A percentile compares a stretch with the other conserved stretches of the same genome.
These are phyloP conservation scores for Troides aeacus DNA, from an alignment of 2,888 invertebrate species.

Conservation along the genomic window DNA sequence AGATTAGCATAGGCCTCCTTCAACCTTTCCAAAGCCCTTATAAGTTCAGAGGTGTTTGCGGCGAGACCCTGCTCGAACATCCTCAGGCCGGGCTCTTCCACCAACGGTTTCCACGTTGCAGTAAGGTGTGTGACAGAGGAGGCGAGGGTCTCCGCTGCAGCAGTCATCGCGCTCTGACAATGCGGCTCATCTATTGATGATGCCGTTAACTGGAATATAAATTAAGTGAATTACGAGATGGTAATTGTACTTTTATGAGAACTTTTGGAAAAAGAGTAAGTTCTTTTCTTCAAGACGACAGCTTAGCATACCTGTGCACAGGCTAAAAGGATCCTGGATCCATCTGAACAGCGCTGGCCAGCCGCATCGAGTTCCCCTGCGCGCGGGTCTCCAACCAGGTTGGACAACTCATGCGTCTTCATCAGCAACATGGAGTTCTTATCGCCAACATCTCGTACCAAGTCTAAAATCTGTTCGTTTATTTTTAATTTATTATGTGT, in stretches of 20 bases:
- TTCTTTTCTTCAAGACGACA: too few relatives aligned
- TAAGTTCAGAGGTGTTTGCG: slow-evolving; percentile 44
- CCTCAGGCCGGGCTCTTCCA: slow-evolving; percentile 42
- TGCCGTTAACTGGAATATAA: slow-evolving; percentile 49
- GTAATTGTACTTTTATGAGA: too few relatives aligned
- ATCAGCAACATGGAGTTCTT: slow-evolving; percentile 48
- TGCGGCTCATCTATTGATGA: slow-evolving; percentile 61
- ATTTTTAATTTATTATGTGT: too few relatives aligned
- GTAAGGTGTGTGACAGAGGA: slow-evolving; percentile 48
- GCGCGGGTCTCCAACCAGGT: slow-evolving; percentile 35
- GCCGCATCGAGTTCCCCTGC: slow-evolving; percentile 41
- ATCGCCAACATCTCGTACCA: slow-evolving; percentile 49
- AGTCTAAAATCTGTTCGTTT: slow-evolving; percentile 44
- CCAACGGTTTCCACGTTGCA: slow-evolving; percentile 45
- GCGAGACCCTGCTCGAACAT: slow-evolving; percentile 40
- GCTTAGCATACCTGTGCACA: slow-evolving; percentile 50
- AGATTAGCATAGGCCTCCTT: slow-evolving; percentile 44
- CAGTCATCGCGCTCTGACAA: slow-evolving; percentile 62
- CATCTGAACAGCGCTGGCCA: slow-evolving; percentile 43
- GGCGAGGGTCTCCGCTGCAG: slow-evolving; percentile 48
- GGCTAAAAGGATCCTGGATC: slow-evolving; percentile 48
- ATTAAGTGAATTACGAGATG: background rate
- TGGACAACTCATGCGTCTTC: slow-evolving; percentile 34
- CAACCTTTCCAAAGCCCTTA: slow-evolving; percentile 53
- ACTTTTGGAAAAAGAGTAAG: too few relatives aligned